Evolutionary conservation across 2,888 invertebrate genomes (phyloP).

Genomic region (Eutolmus rufibarbis): DNA sequence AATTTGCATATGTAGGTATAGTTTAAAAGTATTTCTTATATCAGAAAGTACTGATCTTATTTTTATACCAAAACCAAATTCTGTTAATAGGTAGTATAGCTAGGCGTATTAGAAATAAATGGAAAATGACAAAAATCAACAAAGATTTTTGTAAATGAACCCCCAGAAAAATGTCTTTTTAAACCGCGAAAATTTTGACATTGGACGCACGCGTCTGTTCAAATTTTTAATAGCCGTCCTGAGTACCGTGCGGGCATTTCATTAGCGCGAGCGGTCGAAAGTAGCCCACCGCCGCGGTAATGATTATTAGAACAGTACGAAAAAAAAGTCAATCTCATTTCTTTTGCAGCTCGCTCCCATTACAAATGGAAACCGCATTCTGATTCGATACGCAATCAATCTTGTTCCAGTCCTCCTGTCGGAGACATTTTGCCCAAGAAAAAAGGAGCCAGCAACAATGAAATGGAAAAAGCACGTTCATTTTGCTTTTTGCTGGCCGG

Average conservation of each 20-base stretch:
- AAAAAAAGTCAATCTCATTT: slow-evolving; percentile 22
- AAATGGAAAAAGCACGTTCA: neutral
- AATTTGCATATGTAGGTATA: too few relatives aligned
- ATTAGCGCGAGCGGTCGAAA: neutral
- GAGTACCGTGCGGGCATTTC: neutral
- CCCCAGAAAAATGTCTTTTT: neutral
- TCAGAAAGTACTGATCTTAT: too few relatives aligned
- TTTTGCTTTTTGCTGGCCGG: neutral
- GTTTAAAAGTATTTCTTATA: too few relatives aligned
- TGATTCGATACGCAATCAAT: slow-evolving; percentile 42
- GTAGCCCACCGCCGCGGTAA: slow-evolving; percentile 10
- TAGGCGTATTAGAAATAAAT: too few relatives aligned
- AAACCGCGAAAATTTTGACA: neutral
- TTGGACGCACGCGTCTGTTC: neutral
- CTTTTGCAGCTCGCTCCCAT: slow-evolving; percentile 30
- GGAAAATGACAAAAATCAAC: neutral
- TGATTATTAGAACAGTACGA: slow-evolving; percentile 10
- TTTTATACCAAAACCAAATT: too few relatives aligned
- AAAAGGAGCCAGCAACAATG: neutral
- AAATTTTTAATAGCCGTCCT: neutral
- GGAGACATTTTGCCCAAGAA: slow-evolving; percentile 8
- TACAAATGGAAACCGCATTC: slow-evolving; percentile 39
- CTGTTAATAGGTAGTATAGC: too few relatives aligned
- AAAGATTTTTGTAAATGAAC: too few relatives aligned
- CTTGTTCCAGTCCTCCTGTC: slow-evolving; percentile 34